Evolutionary conservation across 2,113 vertebrate species (phyloP).

Genomic region (Elaphurus davidianus): DNA sequence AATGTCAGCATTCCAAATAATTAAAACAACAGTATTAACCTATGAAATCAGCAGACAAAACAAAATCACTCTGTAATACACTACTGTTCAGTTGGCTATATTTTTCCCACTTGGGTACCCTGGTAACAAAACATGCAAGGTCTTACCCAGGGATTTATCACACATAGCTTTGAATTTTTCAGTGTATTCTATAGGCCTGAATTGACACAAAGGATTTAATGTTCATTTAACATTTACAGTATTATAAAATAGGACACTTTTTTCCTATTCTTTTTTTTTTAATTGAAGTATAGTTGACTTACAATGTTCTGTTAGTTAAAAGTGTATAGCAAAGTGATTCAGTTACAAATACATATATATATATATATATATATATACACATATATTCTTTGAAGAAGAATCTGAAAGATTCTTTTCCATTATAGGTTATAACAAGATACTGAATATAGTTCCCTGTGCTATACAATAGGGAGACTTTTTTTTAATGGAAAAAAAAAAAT

Average conservation of each 20-base stretch:
- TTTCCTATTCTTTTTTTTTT: neutral
- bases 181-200: neutral
- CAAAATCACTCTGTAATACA: neutral
- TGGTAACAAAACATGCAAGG: neutral
- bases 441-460: neutral
- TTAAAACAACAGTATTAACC: neutral
- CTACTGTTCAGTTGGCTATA: neutral
- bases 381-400: neutral
- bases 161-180: neutral
- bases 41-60: constrained; percentile 22
- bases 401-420: neutral
- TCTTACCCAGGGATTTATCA: neutral
- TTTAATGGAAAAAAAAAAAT: neutral
- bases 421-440: neutral
- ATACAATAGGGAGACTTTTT: neutral
- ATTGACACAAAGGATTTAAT: neutral
- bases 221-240: neutral
- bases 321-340: neutral
- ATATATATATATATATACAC: neutral
- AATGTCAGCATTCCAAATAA: neutral
- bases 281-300: neutral
- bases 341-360: neutral
- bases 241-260: neutral
- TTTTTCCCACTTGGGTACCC: neutral
- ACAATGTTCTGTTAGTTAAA: neutral